Conservation (phyloP, 2,113 vertebrate species). For the Embiotoca jacksoni region DNA sequence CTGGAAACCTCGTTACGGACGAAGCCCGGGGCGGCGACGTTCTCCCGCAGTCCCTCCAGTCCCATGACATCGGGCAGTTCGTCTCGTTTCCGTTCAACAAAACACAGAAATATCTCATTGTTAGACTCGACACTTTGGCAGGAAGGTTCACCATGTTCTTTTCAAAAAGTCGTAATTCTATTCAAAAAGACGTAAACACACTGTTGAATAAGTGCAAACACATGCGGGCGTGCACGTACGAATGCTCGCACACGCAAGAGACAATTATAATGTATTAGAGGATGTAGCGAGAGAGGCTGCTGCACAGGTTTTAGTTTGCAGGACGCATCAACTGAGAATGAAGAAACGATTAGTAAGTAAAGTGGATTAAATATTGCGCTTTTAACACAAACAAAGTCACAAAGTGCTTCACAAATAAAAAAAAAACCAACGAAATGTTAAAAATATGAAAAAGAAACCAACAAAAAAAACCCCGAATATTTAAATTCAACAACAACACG, state of each 20-base stretch:
- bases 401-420: too few relatives aligned
- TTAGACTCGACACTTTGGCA: slow-evolving; percentile 11
- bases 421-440: too few relatives aligned
- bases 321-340: neutral
- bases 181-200: slow-evolving; percentile 39
- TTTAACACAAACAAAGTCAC: too few relatives aligned
- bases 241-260: slow-evolving; percentile 4
- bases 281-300: neutral
- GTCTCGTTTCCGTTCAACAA: neutral
- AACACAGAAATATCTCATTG: slow-evolving; percentile 11
- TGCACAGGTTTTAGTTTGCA: slow-evolving; percentile 19
- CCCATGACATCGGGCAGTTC: neutral
- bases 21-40: slow-evolving; percentile 13
- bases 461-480: too few relatives aligned
- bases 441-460: too few relatives aligned
- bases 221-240: slow-evolving; percentile 10
- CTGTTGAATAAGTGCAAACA: slow-evolving; percentile 41
- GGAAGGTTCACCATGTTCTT: slow-evolving; percentile 27
- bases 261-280: slow-evolving; percentile 7
- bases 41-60: neutral
- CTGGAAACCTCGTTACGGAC: slow-evolving; percentile 37
- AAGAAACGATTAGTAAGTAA: neutral
- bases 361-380: too few relatives aligned
- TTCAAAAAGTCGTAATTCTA: slow-evolving; percentile 26
- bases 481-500: too few relatives aligned